Evolutionary conservation across 2,797 vertebrate genomes (phyloP), one percentile per base, ranked within the genome.

Genomic region (Anguilla megastoma): DNA sequence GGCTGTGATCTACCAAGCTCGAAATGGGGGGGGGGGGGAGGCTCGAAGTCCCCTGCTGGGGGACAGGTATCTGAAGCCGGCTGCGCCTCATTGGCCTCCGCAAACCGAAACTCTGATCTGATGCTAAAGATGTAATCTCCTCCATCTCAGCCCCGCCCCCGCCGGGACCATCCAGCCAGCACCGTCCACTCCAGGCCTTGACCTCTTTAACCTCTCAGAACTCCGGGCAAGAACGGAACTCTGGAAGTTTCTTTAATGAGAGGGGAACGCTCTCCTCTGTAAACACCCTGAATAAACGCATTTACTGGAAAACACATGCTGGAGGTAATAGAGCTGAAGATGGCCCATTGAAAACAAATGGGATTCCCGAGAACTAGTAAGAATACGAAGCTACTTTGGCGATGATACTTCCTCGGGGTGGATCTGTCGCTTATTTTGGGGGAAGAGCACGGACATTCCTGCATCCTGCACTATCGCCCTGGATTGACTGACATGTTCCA

Each of bases 131-230:
- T 90, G 63, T 88, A 90, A 89, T 89, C 90, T 86, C 80, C 56
- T 71, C 50, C 27, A n/a, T 18, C 85, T 54, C 21, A 24, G 18
- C 83, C 84, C 74, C 30, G 41, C 45, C 92, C 93, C 95, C 93
- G 91, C 80, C 84, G 95, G 94, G 94, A 93, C 94, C 91, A 89
- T 93, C 91, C 86, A 90, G 88, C 93, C 94, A 93, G 94, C 94
- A 94, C 94, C 92, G 93, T 94, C 91, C 93, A 95, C 92, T 92
- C 94, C 94, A 95, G 94, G 93, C 94, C 94, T 93, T 95, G 90
- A 96, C 95, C 95, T 95, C 84, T 88, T 45, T 94, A 91, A 95
- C 95, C 94, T 92, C 90, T 91, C 91, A 79, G 87, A 88, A 69
- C 89, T 89, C 27, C 69, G 89, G 88, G 52, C 88, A 86, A 84